phyloP scores from a whole-genome alignment of 2,113 vertebrate genomes.

The Calonectris borealis region DNA sequence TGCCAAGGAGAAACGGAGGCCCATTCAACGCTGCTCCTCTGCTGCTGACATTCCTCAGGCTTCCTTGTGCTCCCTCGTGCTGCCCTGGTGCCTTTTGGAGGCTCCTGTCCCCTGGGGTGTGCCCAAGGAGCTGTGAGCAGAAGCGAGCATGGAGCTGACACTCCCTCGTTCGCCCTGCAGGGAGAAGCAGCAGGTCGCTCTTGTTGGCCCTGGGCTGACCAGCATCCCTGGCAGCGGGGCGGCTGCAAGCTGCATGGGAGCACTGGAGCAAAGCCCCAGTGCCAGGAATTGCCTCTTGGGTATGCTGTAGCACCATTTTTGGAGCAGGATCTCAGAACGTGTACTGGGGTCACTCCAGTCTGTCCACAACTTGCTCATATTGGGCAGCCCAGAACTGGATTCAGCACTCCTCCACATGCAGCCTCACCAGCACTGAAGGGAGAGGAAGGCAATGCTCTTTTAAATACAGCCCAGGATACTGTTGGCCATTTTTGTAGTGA shows the following conservation, averaged over 20 bases:
- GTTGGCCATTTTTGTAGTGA: background rate
- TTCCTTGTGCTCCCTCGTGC: background rate
- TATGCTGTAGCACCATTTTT: background rate
- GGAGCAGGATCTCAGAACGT: background rate
- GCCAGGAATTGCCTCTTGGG: background rate
- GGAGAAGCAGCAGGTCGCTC: background rate
- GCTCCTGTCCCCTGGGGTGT: background rate
- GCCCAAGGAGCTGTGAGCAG: background rate
- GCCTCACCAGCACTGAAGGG: background rate
- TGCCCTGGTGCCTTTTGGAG: background rate
- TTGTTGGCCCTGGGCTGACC: background rate
- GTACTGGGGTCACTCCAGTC: background rate
- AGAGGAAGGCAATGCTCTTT: background rate
- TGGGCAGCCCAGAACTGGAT: background rate
- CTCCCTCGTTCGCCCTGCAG: fast-evolving
- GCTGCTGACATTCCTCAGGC: background rate
- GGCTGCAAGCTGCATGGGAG: fast-evolving
- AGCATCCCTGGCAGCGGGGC: background rate
- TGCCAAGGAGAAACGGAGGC: background rate
- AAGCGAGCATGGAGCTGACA: background rate
- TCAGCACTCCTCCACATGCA: background rate
- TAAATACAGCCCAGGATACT: background rate
- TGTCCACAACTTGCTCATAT: background rate
- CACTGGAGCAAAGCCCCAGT: background rate
- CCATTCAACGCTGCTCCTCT: background rate